These are phyloP conservation scores for Parambassis ranga DNA, from an alignment of 2,797 vertebrate genomes.

Conservation along the genomic window DNA sequence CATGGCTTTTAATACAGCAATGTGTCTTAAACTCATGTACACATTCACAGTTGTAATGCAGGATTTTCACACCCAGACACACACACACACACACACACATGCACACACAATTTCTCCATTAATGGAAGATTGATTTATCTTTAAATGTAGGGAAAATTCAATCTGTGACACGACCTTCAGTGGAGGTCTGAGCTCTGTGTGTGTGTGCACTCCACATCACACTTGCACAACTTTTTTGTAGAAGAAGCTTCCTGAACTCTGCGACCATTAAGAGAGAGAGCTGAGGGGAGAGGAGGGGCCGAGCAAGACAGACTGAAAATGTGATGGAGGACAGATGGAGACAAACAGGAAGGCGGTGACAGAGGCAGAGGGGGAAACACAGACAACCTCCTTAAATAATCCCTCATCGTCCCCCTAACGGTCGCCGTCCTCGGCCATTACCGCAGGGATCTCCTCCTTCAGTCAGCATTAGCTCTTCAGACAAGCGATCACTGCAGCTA, in stretches of 20 bases:
- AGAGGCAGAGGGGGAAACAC: constrained; percentile 30
- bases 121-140: constrained; percentile 70
- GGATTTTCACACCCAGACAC: background rate
- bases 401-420: constrained; percentile 15
- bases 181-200: constrained; percentile 21
- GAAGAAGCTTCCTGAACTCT: constrained; percentile 8
- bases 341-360: constrained; percentile 29
- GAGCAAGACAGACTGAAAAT: constrained; percentile 5
- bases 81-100: constrained; percentile 1
- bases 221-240: constrained; percentile 16
- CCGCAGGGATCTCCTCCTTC: constrained; percentile 43
- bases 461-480: constrained; percentile 62
- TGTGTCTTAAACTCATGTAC: background rate
- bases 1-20: constrained; percentile 7
- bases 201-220: background rate
- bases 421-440: constrained; percentile 48
- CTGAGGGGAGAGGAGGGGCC: background rate
- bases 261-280: background rate
- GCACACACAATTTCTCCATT: constrained; percentile 25
- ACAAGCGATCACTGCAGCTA: constrained; percentile 62
- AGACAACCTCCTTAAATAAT: constrained; percentile 28
- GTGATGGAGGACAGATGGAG: constrained; percentile 39
- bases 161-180: constrained; percentile 64
- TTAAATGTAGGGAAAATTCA: constrained; percentile 66
- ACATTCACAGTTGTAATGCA: constrained; percentile 6